Conservation (phyloP, 2,888 invertebrate species). For the Apantesis nais region DNA sequence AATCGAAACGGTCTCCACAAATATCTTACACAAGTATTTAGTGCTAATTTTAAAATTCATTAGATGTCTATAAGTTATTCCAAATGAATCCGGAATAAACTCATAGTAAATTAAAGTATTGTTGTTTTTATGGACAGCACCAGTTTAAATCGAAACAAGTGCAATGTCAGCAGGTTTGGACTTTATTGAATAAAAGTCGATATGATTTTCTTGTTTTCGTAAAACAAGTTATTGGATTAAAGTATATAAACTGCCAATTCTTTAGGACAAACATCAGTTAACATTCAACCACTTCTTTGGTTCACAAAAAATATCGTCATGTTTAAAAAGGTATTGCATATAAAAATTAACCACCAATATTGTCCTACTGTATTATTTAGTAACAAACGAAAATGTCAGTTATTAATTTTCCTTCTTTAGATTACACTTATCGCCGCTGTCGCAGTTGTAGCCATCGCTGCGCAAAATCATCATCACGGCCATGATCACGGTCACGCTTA, state of each 20-base stretch:
- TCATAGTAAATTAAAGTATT: not conserved
- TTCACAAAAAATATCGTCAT: not conserved
- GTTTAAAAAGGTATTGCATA: not conserved
- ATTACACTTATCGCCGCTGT: not conserved
- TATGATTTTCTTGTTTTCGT: not conserved
- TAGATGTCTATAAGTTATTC: not conserved
- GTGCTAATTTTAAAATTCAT: not conserved
- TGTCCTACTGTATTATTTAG: too few relatives aligned
- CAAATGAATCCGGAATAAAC: not conserved
- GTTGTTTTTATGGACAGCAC: not conserved
- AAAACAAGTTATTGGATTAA: not conserved
- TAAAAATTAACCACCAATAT: not conserved
- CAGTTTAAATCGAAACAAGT: not conserved
- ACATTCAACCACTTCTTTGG: not conserved
- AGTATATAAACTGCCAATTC: not conserved
- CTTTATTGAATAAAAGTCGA: not conserved
- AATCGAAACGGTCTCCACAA: too few relatives aligned
- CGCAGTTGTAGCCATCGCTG: constrained; percentile 3
- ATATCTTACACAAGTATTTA: not conserved
- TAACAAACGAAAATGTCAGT: too few relatives aligned
- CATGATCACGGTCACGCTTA: too few relatives aligned
- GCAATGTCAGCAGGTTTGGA: not conserved
- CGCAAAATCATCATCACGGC: constrained; percentile 5
- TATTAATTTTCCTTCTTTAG: not conserved
- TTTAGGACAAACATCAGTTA: not conserved